Conservation (phyloP, 1,140 invertebrate genomes). For the Pygmarrhopalites habei region DNA sequence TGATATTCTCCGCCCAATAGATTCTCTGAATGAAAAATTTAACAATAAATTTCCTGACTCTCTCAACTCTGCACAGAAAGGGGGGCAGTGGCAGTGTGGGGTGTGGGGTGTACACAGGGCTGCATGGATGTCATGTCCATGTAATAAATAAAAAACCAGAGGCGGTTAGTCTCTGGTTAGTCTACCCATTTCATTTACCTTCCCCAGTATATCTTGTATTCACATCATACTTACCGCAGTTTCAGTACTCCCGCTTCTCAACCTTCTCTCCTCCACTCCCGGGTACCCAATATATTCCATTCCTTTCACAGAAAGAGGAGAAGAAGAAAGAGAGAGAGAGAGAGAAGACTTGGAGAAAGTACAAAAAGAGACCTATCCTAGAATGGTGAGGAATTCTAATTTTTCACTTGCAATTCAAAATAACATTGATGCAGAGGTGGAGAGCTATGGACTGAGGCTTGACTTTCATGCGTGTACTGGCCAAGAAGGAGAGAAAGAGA, state of each 20-base stretch:
- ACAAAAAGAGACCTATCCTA: too few species aligned
- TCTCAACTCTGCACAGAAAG: not conserved
- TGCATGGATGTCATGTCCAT: too few species aligned
- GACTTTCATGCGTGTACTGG: too few species aligned
- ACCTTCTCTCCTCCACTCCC: not conserved
- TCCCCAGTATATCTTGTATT: not conserved
- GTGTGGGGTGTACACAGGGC: not conserved
- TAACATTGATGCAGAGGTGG: too few species aligned
- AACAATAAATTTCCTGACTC: not conserved
- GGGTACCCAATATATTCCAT: not conserved
- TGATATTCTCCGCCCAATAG: not conserved
- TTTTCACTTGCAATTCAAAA: not conserved
- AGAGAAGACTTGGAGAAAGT: too few species aligned
- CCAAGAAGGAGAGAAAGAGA: too few species aligned
- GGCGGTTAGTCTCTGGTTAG: not conserved
- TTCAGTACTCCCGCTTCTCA: not conserved
- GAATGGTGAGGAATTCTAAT: not conserved
- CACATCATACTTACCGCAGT: not conserved
- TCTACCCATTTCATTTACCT: not conserved
- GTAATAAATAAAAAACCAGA: conserved; percentile 1
- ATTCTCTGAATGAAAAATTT: not conserved
- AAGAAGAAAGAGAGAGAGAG: too few species aligned
- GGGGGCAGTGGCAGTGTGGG: not conserved
- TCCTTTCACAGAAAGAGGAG: not conserved
- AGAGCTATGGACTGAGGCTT: too few species aligned